phyloP scores from a whole-genome alignment of 2,797 vertebrate genomes.

The Hirundo rustica region DNA sequence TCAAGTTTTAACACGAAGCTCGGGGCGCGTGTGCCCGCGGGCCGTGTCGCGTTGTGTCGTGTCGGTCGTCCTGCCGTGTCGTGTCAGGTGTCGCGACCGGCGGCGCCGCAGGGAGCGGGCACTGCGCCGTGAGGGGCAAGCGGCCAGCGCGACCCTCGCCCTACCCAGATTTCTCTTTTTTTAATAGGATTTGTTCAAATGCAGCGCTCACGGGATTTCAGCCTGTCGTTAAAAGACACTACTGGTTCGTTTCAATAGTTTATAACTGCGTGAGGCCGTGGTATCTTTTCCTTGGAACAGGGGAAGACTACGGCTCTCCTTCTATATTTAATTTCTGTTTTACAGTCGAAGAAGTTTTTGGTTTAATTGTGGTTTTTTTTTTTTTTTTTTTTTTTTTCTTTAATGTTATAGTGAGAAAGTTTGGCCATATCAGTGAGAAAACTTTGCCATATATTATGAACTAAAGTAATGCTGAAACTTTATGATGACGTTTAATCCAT shows the following conservation, averaged over 20 bases:
- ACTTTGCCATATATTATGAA: background rate
- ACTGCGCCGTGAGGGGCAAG: accelerated
- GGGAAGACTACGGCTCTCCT: background rate
- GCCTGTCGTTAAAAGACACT: accelerated
- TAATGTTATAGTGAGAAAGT: background rate
- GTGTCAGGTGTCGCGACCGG: constrained; percentile 16
- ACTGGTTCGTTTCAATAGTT: accelerated
- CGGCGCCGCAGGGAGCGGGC: background rate
- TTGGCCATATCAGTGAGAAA: background rate
- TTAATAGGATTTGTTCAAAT: background rate
- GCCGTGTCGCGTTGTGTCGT: background rate
- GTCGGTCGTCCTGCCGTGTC: too few species aligned
- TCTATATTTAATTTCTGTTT: background rate
- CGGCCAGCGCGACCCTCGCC: too few species aligned
- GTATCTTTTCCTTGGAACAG: background rate
- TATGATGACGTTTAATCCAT: background rate
- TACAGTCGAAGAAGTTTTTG: background rate
- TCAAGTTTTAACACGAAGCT: constrained; percentile 81
- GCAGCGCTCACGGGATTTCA: accelerated
- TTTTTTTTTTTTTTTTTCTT: background rate
- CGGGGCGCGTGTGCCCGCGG: constrained; percentile 64
- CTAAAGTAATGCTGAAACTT: background rate
- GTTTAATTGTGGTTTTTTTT: background rate
- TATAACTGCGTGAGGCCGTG: accelerated
- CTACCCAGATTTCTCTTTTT: accelerated